Evolutionary conservation across 2,888 invertebrate genomes (phyloP), one percentile per base, ranked within the genome.

Genomic region (Ormyrus thymus): DNA sequence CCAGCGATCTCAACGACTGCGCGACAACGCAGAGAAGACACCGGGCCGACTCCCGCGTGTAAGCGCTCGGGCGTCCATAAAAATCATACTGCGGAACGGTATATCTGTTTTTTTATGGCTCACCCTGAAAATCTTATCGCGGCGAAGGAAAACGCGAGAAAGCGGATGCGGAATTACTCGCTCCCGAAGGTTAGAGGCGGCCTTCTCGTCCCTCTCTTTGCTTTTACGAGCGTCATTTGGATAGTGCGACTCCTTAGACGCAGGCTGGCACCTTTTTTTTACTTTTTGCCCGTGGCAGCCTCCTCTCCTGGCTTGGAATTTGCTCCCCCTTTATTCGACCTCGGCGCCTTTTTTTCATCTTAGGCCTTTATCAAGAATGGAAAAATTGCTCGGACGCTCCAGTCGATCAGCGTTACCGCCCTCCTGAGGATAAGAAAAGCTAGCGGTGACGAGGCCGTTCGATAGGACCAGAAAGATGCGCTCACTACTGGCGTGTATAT

Each of bases 211-310:
- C 46, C 15, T 48, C 59, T 50, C 56, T 10, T 13, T 8, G 45
- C 46, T 61, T 75, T 68, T 74, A 74, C 66, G 59, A 74, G 43
- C 50, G 66, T 58, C 65, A 74, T 74, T 74, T 65, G 55, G 74
- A 58, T 66, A 66, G 55, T 7, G 69, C 46, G 70, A 59, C 48
- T 55, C 13, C 68, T n/a, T 11, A 11, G 45, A 8, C 61, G n/a
- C 43, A 7, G 61, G 10, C 11, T 46, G 5, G 13, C 55, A 9
- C 56, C 58, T 59, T 58, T 29, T 61, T 46, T 29, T 29, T 29
- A 29, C 29, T 29, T 29, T 29, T 29, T 29, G 29, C 29, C 29
- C 29, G 29, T 29, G 1, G 29, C 29, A 4, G 4, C 29, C 29
- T 29, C 29, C 29, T 2, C 43, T 11, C 59, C 45, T 45, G 55